Conservation (phyloP, 2,888 invertebrate species). For the Timandra comae region DNA sequence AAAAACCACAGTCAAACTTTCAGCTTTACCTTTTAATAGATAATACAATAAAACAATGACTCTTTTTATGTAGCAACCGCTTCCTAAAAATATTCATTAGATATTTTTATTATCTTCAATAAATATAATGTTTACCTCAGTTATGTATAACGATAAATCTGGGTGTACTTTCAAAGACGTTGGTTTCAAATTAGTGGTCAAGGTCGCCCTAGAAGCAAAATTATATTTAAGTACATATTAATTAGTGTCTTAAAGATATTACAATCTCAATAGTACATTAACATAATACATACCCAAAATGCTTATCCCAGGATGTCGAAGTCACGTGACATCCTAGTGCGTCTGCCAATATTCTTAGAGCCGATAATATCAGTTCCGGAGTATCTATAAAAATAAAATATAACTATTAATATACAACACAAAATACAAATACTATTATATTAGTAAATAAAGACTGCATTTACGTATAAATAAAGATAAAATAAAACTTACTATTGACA, state of each 20-base stretch:
- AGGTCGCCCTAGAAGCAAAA: constrained; percentile 49
- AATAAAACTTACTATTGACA: constrained; percentile 66
- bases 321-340: constrained; percentile 86
- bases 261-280: background rate
- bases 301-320: constrained; percentile 88
- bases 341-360: constrained; percentile 85
- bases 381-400: constrained; percentile 70
- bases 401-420: too few relatives aligned
- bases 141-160: constrained; percentile 55
- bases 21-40: too few relatives aligned
- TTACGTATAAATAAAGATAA: background rate
- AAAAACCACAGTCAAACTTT: too few relatives aligned
- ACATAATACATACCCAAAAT: constrained; percentile 52
- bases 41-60: too few relatives aligned
- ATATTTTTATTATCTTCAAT: too few relatives aligned
- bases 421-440: background rate
- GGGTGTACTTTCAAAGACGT: constrained; percentile 55
- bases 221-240: too few relatives aligned
- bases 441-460: too few relatives aligned
- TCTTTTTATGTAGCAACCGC: too few relatives aligned
- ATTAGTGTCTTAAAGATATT: background rate
- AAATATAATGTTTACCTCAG: constrained; percentile 50
- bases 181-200: constrained; percentile 53
- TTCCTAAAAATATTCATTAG: too few relatives aligned
- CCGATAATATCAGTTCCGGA: constrained; percentile 82